Conservation (phyloP, 92 coral and sea anemone species). For the Pocillopora meandrina region DNA sequence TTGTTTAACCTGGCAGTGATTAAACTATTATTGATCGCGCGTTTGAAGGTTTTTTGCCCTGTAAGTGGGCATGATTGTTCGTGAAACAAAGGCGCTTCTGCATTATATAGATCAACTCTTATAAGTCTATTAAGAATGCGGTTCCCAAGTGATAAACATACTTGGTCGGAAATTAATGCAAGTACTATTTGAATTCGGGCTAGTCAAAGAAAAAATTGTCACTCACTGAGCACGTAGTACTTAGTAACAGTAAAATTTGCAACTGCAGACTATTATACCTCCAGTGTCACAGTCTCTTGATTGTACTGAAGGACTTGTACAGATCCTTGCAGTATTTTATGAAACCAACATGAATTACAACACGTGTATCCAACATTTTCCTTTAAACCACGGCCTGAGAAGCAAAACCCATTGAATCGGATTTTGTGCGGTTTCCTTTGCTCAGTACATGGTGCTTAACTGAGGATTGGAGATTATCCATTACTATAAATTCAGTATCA, state of each 20-base stretch:
- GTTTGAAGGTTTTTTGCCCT: slow-evolving; percentile 10
- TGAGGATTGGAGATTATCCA: slow-evolving; percentile 8
- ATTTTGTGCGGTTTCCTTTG: not conserved
- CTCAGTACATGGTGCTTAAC: not conserved
- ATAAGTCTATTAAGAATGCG: slow-evolving; percentile 22
- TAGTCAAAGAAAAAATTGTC: not conserved
- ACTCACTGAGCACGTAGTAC: not conserved
- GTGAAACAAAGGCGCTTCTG: slow-evolving; percentile 20
- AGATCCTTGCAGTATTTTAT: not conserved
- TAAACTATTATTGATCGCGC: slow-evolving; percentile 18
- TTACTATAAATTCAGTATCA: not conserved
- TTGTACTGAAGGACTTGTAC: not conserved
- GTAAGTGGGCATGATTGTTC: slow-evolving; percentile 20
- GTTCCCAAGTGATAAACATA: slow-evolving; percentile 34
- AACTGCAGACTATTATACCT: not conserved
- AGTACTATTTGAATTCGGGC: slow-evolving; percentile 3
- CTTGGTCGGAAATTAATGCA: not conserved
- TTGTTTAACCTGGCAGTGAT: not conserved
- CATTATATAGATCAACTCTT: slow-evolving; percentile 31
- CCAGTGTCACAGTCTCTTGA: not conserved
- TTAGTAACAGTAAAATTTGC: not conserved
- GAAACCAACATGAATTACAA: not conserved
- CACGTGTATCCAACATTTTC: not conserved
- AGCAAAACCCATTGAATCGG: slow-evolving; percentile 9
- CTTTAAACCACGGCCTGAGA: not conserved